phyloP scores from a whole-genome alignment of 2,888 invertebrate species.

The Dasypogon diadema region DNA sequence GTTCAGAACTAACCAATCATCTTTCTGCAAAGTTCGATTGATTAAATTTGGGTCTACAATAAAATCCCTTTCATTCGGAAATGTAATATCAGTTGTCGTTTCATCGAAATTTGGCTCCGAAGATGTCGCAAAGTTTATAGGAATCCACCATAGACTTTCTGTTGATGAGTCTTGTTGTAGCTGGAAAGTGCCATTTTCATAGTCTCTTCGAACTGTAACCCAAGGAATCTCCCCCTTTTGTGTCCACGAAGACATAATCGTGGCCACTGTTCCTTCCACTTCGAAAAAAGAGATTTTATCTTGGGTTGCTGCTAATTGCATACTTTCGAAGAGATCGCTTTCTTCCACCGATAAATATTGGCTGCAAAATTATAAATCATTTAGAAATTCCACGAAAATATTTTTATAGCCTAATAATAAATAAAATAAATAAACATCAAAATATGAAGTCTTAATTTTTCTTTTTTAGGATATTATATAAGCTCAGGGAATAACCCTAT shows the following conservation, averaged over 20 bases:
- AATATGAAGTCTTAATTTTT: too few relatives aligned
- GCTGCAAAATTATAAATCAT: too few relatives aligned
- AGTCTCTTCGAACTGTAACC: constrained; percentile 70
- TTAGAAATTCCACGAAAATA: too few relatives aligned
- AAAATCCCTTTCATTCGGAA: constrained; percentile 56
- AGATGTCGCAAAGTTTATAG: constrained; percentile 63
- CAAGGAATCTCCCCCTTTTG: constrained; percentile 74
- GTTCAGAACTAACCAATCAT: constrained; percentile 66
- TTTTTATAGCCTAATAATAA: too few relatives aligned
- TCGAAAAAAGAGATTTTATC: constrained; percentile 55
- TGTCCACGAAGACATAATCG: constrained; percentile 75
- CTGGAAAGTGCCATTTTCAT: constrained; percentile 68
- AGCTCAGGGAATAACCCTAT: too few relatives aligned
- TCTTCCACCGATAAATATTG: constrained; percentile 65
- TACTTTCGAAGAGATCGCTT: constrained; percentile 61
- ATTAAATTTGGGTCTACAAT: constrained; percentile 43
- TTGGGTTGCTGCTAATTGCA: constrained; percentile 61
- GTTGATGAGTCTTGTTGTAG: constrained; percentile 69
- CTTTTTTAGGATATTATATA: too few relatives aligned
- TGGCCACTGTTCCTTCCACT: constrained; percentile 70
- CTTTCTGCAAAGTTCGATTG: neutral
- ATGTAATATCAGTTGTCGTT: constrained; percentile 62
- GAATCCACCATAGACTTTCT: constrained; percentile 63
- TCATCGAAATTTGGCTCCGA: constrained; percentile 63
- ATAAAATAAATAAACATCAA: too few relatives aligned